phyloP scores from a whole-genome alignment of 2,113 vertebrate species.

The Tinamus guttatus region DNA sequence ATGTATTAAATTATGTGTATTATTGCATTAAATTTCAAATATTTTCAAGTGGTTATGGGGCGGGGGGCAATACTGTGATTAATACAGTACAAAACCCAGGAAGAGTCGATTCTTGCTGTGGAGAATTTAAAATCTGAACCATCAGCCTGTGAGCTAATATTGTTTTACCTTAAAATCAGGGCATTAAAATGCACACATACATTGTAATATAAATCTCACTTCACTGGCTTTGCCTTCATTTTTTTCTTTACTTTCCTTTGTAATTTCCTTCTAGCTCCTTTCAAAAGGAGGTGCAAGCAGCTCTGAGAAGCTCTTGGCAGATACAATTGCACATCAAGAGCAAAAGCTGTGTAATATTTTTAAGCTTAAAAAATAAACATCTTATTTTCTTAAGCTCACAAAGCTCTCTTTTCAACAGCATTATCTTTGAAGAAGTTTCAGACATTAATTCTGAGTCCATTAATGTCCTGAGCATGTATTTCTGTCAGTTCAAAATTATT shows the following conservation, averaged over 20 bases:
- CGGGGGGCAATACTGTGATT: accelerated
- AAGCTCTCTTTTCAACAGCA: background rate
- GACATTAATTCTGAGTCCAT: background rate
- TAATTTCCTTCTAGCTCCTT: background rate
- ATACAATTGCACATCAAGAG: background rate
- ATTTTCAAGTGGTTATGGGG: background rate
- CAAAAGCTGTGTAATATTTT: accelerated
- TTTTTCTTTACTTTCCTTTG: background rate
- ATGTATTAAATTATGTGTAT: no score
- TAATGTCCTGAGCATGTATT: background rate
- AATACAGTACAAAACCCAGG: background rate
- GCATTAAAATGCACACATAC: background rate
- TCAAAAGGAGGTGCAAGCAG: background rate
- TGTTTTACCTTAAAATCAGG: background rate
- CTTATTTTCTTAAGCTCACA: background rate
- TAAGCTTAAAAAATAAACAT: background rate
- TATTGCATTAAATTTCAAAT: background rate
- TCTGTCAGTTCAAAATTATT: background rate
- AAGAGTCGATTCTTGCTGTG: background rate
- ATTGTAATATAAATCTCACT: background rate
- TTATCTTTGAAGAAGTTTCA: accelerated
- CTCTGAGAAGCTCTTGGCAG: background rate
- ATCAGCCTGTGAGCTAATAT: background rate
- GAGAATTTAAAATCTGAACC: background rate
- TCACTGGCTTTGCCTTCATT: background rate